These are phyloP conservation scores for Holacanthus passer DNA, from an alignment of 2,113 vertebrate species.

Conservation along the genomic window DNA sequence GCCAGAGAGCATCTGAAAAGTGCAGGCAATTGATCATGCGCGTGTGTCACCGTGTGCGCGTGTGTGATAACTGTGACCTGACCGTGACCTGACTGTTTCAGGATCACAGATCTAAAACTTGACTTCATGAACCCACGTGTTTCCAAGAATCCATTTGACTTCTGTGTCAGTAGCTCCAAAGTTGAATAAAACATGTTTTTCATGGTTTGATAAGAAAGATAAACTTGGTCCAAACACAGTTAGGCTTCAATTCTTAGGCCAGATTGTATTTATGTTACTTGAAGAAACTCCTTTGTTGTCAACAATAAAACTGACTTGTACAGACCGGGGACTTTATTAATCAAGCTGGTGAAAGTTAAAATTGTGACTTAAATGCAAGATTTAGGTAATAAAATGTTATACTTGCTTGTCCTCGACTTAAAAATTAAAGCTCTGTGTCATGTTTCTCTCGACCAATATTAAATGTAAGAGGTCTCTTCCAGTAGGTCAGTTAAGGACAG, in stretches of 20 bases:
- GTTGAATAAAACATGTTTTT: background rate
- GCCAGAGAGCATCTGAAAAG: rapidly evolving
- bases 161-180: background rate
- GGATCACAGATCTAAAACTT: background rate
- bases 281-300: no score
- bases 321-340: no score
- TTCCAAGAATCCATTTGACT: background rate
- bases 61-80: background rate
- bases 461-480: no score
- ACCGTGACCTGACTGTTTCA: background rate
- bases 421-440: no score
- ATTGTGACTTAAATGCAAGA: no score
- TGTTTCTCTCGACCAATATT: no score
- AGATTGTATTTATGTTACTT: background rate
- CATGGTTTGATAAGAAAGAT: background rate
- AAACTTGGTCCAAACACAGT: background rate
- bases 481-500: no score
- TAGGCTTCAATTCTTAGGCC: background rate
- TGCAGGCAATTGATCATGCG: background rate
- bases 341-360: no score
- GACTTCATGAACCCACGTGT: background rate
- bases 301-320: no score
- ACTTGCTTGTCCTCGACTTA: no score
- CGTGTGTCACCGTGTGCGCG: background rate
- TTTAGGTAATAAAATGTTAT: no score